Base-by-base conservation (phyloP, 1,140 invertebrate species). In the Lethrus apterus region DNA sequence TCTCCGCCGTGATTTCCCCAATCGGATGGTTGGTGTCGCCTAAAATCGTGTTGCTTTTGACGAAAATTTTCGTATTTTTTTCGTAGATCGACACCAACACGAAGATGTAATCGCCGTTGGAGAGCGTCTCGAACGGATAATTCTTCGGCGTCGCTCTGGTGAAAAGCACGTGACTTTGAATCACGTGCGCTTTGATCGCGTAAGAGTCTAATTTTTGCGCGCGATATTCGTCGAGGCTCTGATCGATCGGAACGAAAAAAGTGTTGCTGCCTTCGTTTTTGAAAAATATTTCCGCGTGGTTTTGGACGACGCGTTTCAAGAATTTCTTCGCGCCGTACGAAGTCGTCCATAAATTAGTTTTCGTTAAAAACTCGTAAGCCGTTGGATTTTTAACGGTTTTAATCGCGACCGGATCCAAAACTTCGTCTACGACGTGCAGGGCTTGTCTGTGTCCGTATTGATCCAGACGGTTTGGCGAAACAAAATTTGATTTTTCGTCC, bases 241-340 rank as follows among this genome's bases (percentile, higher is more conserved):
- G 80, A 66, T 90, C 86, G 11, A 89, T 77, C 2, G 88, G 88
- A 57, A 93, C 80, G 60, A 92, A 87, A 64, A 89, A 93, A 3
- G 89, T 92, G 64, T 82, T 79, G 49, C 75, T 69, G 23, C 86
- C 85, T 40, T 81, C 79, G 17, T 76, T 71, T 52, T 77, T 76
- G 62, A 84, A 89, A 19, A 87, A 68, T 15, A 78, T 71, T 59
- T 80, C 75, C 65, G 86, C 85, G 40, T 78, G 71, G 18, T 77
- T 75, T 36, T 74, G 54, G 43, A 74, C 67, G 40, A 89, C 81
- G 63, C 81, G 76, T 52, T 81, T 5, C 18, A 38, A 1, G 18
- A 38, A 38, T 11, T 38, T 38, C 20, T 38, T 38, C 2, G 24
- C 35, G 9, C 35, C 35, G 13, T 11, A 38, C n/a, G 20, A 18